These are phyloP conservation scores for Arizona elegans DNA, from an alignment of 2,113 vertebrate species.

Conservation along the genomic window DNA sequence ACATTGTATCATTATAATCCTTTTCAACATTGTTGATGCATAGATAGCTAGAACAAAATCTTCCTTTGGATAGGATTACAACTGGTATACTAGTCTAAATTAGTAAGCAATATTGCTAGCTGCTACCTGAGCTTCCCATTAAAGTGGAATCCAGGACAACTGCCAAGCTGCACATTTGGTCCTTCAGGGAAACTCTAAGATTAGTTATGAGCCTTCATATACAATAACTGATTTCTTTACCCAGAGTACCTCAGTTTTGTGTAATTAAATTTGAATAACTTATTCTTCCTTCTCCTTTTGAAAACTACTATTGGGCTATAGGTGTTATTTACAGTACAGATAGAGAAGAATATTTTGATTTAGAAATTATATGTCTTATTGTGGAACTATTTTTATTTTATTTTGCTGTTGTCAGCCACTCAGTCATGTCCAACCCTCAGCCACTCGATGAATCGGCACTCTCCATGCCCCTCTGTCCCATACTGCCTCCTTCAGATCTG, in stretches of 20 bases:
- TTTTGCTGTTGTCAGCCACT: background rate
- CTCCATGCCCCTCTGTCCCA: background rate
- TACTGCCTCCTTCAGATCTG: background rate
- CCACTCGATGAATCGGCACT: background rate
- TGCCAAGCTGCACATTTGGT: background rate
- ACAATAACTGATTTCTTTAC: background rate
- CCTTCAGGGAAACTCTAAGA: background rate
- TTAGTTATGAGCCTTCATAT: background rate
- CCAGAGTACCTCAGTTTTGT: background rate
- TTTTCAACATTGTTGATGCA: background rate
- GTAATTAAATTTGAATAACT: background rate
- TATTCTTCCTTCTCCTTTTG: background rate
- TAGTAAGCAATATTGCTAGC: background rate
- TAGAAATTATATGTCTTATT: background rate
- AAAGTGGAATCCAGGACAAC: background rate
- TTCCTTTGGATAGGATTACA: background rate
- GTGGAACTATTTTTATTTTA: background rate
- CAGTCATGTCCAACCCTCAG: background rate
- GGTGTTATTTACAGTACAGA: background rate
- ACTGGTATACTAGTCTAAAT: background rate
- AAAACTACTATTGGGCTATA: background rate
- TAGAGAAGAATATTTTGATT: background rate
- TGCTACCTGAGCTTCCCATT: background rate
- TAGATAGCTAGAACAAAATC: background rate
- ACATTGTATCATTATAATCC: background rate